These are phyloP conservation scores for Lasioglossum oenotherae DNA, from an alignment of 2,888 invertebrate species.

Conservation along the genomic window DNA sequence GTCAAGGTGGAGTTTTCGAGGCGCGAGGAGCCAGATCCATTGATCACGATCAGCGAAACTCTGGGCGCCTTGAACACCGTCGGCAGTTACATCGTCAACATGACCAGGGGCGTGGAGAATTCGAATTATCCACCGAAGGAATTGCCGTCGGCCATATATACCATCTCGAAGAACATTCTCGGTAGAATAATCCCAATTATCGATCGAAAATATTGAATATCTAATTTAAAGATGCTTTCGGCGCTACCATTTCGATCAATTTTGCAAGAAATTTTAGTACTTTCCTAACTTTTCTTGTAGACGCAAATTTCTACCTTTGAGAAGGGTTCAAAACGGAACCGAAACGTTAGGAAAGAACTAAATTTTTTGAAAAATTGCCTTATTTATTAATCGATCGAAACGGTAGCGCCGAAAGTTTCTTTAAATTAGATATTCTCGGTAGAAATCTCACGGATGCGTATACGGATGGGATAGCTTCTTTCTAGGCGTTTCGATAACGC, in stretches of 20 bases:
- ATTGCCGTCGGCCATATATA: slow-evolving; percentile 91
- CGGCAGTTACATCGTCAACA: slow-evolving; percentile 93
- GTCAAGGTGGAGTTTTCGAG: slow-evolving; percentile 59
- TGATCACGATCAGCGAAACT: slow-evolving; percentile 87
- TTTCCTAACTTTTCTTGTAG: too few relatives aligned
- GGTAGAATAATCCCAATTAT: slow-evolving; percentile 73
- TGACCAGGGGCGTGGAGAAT: slow-evolving; percentile 86
- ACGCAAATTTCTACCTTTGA: too few relatives aligned
- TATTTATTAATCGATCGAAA: too few relatives aligned
- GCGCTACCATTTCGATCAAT: too few relatives aligned
- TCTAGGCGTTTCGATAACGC: background rate
- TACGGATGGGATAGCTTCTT: background rate
- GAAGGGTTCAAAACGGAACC: too few relatives aligned
- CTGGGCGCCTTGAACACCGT: slow-evolving; percentile 94
- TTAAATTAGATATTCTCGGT: slow-evolving; percentile 85
- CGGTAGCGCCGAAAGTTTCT: too few relatives aligned
- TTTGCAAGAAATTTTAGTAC: too few relatives aligned
- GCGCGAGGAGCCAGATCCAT: slow-evolving; percentile 77
- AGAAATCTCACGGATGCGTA: background rate
- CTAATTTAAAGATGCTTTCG: too few relatives aligned
- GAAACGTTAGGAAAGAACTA: too few relatives aligned
- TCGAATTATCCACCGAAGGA: slow-evolving; percentile 85
- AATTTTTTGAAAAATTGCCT: too few relatives aligned
- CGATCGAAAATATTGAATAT: too few relatives aligned
- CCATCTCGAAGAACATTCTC: slow-evolving; percentile 92